Evolutionary conservation across 2,888 invertebrate species (phyloP).

Genomic region (Drosophila vallismaia): DNA sequence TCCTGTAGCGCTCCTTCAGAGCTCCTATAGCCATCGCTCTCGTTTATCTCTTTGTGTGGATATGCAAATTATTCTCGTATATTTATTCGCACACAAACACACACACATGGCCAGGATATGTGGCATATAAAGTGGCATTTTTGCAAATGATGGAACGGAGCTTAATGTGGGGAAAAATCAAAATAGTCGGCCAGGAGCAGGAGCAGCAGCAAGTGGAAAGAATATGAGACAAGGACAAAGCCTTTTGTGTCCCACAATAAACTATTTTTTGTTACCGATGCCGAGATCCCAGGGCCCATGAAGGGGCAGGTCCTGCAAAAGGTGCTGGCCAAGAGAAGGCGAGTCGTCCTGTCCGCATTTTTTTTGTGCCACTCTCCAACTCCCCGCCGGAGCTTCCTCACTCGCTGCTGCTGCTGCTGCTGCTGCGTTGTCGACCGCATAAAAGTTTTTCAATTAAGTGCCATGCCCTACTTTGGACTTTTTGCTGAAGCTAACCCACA

Average conservation of each 20-base stretch:
- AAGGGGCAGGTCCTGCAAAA: conserved; percentile 21
- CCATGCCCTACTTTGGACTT: conserved; percentile 69
- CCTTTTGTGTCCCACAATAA: conserved; percentile 52
- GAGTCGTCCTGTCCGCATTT: conserved; percentile 14
- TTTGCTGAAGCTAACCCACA: conserved; percentile 36
- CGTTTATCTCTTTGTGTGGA: conserved; percentile 28
- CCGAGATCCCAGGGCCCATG: too few species aligned
- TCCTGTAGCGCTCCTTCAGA: too few species aligned
- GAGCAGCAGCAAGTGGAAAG: neutral
- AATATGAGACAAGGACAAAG: conserved; percentile 44
- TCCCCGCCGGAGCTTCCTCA: conserved; percentile 16
- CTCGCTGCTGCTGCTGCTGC: conserved; percentile 8
- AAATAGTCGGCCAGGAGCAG: conserved; percentile 31
- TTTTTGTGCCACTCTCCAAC: conserved; percentile 2
- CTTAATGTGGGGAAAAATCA: conserved; percentile 51
- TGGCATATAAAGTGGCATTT: conserved; percentile 46
- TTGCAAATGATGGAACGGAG: conserved; percentile 55
- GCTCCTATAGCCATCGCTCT: neutral
- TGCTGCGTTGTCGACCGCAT: conserved; percentile 65
- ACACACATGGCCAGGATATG: neutral
- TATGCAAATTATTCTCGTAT: conserved; percentile 50
- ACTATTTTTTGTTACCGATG: conserved; percentile 52
- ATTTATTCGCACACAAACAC: conserved; percentile 27
- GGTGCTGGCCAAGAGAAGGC: conserved; percentile 18
- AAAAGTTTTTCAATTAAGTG: conserved; percentile 72